Base-by-base conservation (phyloP, 2,888 invertebrate species). In the Scaptomyza parva region DNA sequence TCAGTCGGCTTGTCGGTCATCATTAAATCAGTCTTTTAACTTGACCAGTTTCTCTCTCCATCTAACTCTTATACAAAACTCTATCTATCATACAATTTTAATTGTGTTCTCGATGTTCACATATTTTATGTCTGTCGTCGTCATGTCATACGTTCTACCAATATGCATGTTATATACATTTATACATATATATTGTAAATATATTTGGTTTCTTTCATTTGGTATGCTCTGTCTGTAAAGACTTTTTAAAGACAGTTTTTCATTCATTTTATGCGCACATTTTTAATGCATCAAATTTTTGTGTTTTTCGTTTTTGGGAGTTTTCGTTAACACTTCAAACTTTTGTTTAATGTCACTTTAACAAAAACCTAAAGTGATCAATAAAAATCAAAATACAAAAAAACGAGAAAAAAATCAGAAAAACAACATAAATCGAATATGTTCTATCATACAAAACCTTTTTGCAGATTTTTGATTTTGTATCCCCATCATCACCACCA, bases 381-480 rank as follows among this genome's bases (percentile, higher is more conserved):
- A 60, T 48, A 44, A 30, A 39, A 65, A 62, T 44, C 26, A 39
- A 40, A 26, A 14, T 11, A 12, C 12, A 26, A 52, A 47, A 59
- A 59, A 33, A 52, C 26, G 43, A 20, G 37, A 39, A 28, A 24
- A n/a, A 61, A 45, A 59, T 50, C 52, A 55, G 33, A 64, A 59
- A 51, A 64, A 40, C 39, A 54, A 60, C 51, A 54, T 22, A 65
- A 74, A 80, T 71, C 79, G 73, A 82, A 83, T 82, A 82, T 78
- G 70, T 83, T 88, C 72, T 72, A 87, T 82, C 82, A 83, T 83
- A 70, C 83, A 64, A 78, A 78, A 78, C 74, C 88, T 84, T 88
- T 88, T 89, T 89, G 88, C 89, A 89, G 89, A 89, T 89, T 89
- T 89, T 89, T 89, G 89, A 89, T 89, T 90, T 89, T 89, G 81